Evolutionary conservation across 2,888 invertebrate genomes (phyloP), one percentile per base, ranked within the genome.

Genomic region (Zhuqinia jingwanae): DNA sequence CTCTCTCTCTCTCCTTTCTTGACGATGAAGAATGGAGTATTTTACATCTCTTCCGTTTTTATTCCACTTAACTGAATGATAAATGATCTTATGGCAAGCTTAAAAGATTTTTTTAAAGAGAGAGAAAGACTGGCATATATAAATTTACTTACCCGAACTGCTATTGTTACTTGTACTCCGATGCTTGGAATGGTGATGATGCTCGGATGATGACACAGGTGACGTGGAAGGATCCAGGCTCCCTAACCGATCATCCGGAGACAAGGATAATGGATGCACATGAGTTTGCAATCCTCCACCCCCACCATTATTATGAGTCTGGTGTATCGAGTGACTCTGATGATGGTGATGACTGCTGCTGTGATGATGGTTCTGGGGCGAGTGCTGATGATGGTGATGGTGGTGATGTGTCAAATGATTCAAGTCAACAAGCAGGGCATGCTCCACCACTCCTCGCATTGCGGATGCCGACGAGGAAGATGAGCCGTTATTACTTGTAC

Each of bases 351-450:
- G 81, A 73, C 75, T 76, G 15, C 65, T 45, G 47, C 50, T 42
- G 53, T 83, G 76, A 58, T 87, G 87, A 68, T 87, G 88, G 42
- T 75, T 78, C 20, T 82, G 81, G 45, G 68, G 65, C 1, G 50
- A 30, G 36, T 45, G 68, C 30, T 76, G 87, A 78, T 45, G 87
- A 78, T 27, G 88, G 56, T 73, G 86, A 56, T 86, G 84, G 25
- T 89, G 89, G 76, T 89, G 88, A 88, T 88, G 89, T 63, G 87
- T 83, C 47, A 87, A 88, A 79, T 88, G 89, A 81, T 89, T 89
- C 5, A 85, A 42, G 53, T 85, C 85, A 15, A 85, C 85, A 13
- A 85, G 79, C 15, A 85, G 79, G 36, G 85, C 85, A 75, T 85
- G 85, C 27, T 85, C 85, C 73, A 85, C 79, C 17, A 63, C 85